Base-by-base conservation (phyloP, 2,113 vertebrate species). In the Calonectris borealis region DNA sequence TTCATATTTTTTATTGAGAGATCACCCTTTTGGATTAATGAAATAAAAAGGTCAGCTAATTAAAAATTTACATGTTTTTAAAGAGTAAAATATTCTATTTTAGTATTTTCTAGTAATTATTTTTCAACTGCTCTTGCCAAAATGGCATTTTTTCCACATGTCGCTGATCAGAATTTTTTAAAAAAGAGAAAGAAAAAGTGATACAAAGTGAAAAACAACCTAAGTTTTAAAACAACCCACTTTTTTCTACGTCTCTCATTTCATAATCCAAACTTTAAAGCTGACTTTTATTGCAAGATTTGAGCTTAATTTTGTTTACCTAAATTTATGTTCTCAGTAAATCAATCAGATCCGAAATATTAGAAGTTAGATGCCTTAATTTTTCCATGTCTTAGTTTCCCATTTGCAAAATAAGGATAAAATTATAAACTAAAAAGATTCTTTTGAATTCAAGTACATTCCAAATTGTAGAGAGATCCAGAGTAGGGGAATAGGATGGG, bases 221-320 rank as follows among this genome's bases (percentile, higher is more conserved):
- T 62, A 52, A 49, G 9, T 58, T 61, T 55, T 25, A 65, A 60
- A 38, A 17, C 9, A 2, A 0, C 3, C 4, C 8, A 26, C 4
- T 18, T 68, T 70, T 84, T 60, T n/a, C 27, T 87, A 24, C 1
- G 1, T 64, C 16, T 70, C 6, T 48, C 6, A 36, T 51, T 77
- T 57, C 44, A 48, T 58, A 77, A 57, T 11, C 8, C 17, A 86
- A 54, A 60, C 7, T 48, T 73, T 73, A 72, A 72, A 77, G 26
- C 36, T 61, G 27, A 26, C 24, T 52, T 84, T 60, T 80, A 34
- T 12, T 80, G 38, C 7, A 60, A 38, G 26, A 49, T 54, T 49
- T 49, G 10, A 70, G 17, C 24, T 75, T 81, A 49, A 27, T 72
- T 82, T 77, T 66, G 14, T 76, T 86, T 62, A 46, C 27, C 8